A percentile compares a stretch with the other conserved stretches of the same genome.
phyloP scores from a whole-genome alignment of 2,888 invertebrate genomes.

The Amblyjoppa fuscipennis region DNA sequence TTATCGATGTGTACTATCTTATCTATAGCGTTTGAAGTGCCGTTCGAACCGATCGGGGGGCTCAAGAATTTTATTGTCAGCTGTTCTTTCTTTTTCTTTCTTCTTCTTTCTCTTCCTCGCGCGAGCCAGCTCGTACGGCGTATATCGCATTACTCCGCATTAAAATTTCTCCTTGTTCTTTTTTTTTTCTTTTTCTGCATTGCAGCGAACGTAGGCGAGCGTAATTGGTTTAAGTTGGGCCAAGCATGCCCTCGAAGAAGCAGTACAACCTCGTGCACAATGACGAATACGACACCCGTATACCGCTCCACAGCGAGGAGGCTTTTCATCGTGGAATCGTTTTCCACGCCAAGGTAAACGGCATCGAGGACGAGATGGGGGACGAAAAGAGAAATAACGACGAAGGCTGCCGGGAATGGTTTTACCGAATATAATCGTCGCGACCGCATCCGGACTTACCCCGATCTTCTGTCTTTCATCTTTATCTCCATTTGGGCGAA shows the following conservation, averaged over 20 bases:
- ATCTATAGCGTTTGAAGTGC: not conserved
- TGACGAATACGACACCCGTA: constrained; percentile 97
- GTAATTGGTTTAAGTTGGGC: constrained; percentile 82
- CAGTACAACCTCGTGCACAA: constrained; percentile 98
- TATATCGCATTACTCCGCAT: constrained; percentile 16
- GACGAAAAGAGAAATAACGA: constrained; percentile 14
- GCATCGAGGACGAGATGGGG: not conserved
- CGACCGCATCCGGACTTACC: constrained; percentile 26
- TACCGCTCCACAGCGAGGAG: constrained; percentile 98
- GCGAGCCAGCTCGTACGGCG: not conserved
- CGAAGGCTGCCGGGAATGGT: not conserved
- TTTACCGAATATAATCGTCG: not conserved
- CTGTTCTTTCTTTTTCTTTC: not conserved
- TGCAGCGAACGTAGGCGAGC: constrained; percentile 82
- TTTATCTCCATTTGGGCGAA: not conserved
- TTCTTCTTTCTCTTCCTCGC: not conserved
- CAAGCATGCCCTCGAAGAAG: constrained; percentile 94
- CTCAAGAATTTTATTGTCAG: not conserved
- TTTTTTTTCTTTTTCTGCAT: constrained; percentile 64
- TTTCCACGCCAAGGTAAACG: constrained; percentile 97
- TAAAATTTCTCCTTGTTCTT: constrained; percentile 15
- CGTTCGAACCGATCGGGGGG: not conserved
- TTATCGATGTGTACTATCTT: not conserved
- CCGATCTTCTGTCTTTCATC: not conserved
- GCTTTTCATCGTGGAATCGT: constrained; percentile 98